Base-by-base conservation (phyloP, 1,140 invertebrate species). In the Zaprionus nigranus region DNA sequence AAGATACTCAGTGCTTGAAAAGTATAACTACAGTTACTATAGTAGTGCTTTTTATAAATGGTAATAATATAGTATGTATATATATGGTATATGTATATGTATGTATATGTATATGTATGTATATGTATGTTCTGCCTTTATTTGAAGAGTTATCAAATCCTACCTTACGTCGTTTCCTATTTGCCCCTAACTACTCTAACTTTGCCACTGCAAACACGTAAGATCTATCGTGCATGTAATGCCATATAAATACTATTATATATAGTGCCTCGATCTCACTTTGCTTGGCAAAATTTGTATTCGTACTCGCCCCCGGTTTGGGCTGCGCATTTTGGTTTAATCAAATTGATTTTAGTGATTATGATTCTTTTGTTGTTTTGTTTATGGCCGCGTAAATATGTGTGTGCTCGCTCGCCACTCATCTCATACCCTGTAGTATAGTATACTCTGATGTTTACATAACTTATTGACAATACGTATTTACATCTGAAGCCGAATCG, bases 311-410 rank as follows among this genome's bases (percentile, higher is more conserved):
- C 11, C 15, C 58, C 4, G 24, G 66, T 71, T 75, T 54, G 60
- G 67, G 67, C 60, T 72, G 67, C 84, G 83, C 74, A 73, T 83
- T 83, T 83, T 75, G 70, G 81, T 53, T 88, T 68, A 79, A 83
- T 87, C 69, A 78, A 88, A 81, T 87, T 87, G 80, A 81, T 78
- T 83, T 88, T 78, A 67, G 67, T 81, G 62, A 86, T 86, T 85
- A 74, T 82, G 58, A 72, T 82, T 72, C 70, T 78, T 83, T 78
- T 75, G 82, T 88, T 79, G 79, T 79, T 78, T 81, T 88, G 85
- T 87, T 88, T 87, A 81, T 88, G 81, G 83, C 81, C 78, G 84
- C 80, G 80, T 83, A 71, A 88, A 88, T 87, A 88, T 87, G 61
- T 65, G 62, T 43, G 62, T 58, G 20, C 20, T n/a, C 6, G 40